Evolutionary conservation across 2,797 vertebrate genomes (phyloP).

Genomic region (Urocyon cinereoargenteus): DNA sequence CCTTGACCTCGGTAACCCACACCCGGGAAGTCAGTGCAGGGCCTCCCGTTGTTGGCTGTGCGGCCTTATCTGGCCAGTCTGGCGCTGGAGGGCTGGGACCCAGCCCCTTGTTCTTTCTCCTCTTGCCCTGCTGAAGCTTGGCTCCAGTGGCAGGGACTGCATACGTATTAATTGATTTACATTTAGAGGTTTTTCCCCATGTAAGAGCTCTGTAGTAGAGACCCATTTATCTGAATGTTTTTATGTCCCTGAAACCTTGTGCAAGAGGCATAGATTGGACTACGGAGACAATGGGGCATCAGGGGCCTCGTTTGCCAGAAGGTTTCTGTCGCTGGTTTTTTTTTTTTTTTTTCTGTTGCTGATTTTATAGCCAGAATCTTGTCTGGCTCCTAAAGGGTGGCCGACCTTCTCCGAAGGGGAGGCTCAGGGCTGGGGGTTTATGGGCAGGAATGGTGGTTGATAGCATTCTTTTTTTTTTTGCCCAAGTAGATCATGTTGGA

Average conservation of each 20-base stretch:
- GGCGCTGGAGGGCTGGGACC: not conserved
- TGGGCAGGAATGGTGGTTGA: not conserved
- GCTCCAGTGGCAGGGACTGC: not conserved
- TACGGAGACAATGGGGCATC: constrained; percentile 16
- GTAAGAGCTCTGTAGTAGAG: constrained; percentile 4
- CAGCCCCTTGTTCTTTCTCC: not conserved
- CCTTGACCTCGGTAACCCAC: not conserved
- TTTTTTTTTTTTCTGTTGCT: constrained; percentile 52
- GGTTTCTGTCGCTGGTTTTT: constrained; percentile 49
- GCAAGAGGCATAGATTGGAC: constrained; percentile 47
- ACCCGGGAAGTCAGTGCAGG: not conserved
- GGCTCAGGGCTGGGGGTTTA: not conserved
- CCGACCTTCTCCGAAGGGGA: not conserved
- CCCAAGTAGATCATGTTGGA: constrained; percentile 2
- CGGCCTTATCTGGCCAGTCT: not conserved
- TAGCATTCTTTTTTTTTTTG: not conserved
- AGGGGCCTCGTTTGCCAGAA: not conserved
- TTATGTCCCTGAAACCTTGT: constrained; percentile 15
- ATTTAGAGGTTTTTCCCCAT: constrained; percentile 33
- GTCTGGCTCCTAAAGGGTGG: not conserved
- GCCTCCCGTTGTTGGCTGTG: not conserved
- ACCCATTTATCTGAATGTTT: constrained; percentile 72
- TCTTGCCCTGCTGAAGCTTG: not conserved
- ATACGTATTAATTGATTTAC: constrained; percentile 47
- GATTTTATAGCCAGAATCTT: constrained; percentile 47